Base-by-base conservation (phyloP, 2,113 vertebrate species). In the Atrichornis clamosus region DNA sequence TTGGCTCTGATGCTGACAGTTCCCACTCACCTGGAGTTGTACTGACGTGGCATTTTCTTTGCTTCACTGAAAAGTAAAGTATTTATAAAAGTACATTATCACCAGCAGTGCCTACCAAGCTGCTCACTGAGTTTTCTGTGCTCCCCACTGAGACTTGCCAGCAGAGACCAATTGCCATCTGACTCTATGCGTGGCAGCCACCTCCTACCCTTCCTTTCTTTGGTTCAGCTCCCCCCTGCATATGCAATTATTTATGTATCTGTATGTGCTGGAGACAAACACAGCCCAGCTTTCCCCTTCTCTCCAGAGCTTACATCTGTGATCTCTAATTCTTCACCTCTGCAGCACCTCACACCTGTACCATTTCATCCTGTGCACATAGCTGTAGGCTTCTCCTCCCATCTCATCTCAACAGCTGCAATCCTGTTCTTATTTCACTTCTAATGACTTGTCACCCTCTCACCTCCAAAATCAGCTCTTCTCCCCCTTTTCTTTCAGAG, bases 341-440 rank as follows among this genome's bases (percentile, higher is more conserved):
- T 23, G 35, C 35, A 62, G 49, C 26, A 1, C n/a, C 59, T 37
- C 35, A 12, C 2, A 3, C 20, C 46, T 20, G n/a, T 72, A 44
- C 22, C 11, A 4, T 59, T 78, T n/a, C 35, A 33, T 53, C 15
- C 49, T 11, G 2, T 3, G 50, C 12, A 6, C 11, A 3, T 0
- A 30, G 16, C 52, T 13, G 4, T n/a, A 56, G 28, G 9, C 33
- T 35, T 55, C 30, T 60, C 60, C 35, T 81, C 13, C 41, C 47
- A 81, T 18, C 19, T 64, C 41, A 35, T 7, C 49, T 68, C 49
- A 60, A 49, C 62, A 12, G 17, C 44, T 35, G 16, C 5, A 4
- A 16, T 23, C 33, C 53, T 56, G 16, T 64, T 73, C 58, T 64
- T 7, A 32, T 37, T 77, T 78, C 35, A 10, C 19, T 76, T 49